phyloP scores from a whole-genome alignment of 2,888 invertebrate species.

The Augiades crinisus region DNA sequence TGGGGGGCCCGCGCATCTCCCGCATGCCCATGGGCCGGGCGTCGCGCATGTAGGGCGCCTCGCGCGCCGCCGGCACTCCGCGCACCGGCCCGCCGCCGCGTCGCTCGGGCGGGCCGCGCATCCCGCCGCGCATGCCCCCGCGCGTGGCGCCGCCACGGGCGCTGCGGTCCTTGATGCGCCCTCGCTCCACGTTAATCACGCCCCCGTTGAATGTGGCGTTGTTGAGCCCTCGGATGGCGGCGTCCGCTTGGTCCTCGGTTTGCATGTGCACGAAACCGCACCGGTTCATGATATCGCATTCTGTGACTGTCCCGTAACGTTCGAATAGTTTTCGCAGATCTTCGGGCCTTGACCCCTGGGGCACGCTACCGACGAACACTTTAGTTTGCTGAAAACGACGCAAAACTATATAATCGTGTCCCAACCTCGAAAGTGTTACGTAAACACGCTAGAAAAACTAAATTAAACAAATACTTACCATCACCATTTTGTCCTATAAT shows the following conservation, averaged over 20 bases:
- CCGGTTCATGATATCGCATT: conserved; percentile 96
- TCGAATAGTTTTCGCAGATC: conserved; percentile 92
- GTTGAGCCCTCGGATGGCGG: conserved; percentile 90
- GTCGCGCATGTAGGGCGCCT: conserved; percentile 54
- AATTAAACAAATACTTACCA: conserved; percentile 60
- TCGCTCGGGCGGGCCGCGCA: conserved; percentile 60
- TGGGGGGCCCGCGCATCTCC: conserved; percentile 65
- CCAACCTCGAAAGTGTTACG: conserved; percentile 32
- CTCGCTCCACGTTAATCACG: conserved; percentile 91
- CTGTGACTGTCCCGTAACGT: conserved; percentile 92
- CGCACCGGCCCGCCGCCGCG: conserved; percentile 52
- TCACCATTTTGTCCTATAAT: conserved; percentile 54
- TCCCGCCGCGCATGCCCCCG: conserved; percentile 68
- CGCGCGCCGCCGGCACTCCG: conserved; percentile 49
- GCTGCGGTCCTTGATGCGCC: conserved; percentile 87
- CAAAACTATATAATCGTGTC: conserved; percentile 23
- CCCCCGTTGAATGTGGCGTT: conserved; percentile 92
- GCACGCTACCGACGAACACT: conserved; percentile 96
- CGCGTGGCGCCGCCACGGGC: conserved; percentile 75
- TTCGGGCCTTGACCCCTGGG: conserved; percentile 90
- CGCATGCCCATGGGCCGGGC: conserved; percentile 54
- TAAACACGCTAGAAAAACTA: conserved; percentile 25
- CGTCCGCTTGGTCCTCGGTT: conserved; percentile 89
- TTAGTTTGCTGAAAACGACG: conserved; percentile 84
- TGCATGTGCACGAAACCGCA: conserved; percentile 97